Percentiles rank a stretch among this genome's conserved stretches.
Evolutionary conservation across 2,113 vertebrate species (phyloP).

Genomic region (Formicarius rufipectus): DNA sequence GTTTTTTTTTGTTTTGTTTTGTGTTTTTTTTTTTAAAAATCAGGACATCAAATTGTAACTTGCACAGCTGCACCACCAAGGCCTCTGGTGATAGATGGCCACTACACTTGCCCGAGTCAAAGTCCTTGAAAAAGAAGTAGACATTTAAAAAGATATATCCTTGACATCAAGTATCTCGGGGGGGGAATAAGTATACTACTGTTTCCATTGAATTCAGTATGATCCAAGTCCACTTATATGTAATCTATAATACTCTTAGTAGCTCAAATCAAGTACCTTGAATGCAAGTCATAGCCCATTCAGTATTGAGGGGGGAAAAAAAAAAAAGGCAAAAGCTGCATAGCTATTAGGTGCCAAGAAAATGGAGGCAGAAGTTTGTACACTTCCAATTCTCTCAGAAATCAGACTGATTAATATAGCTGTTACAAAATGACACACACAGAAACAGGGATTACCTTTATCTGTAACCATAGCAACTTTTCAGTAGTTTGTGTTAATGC

Average conservation of each 20-base stretch:
- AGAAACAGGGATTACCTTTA: constrained; percentile 56
- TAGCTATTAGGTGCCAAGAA: constrained; percentile 7
- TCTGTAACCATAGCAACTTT: constrained; percentile 65
- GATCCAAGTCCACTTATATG: neutral
- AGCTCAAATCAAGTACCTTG: neutral
- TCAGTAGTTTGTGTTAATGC: constrained; percentile 43
- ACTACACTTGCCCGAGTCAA: neutral
- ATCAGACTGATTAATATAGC: constrained; percentile 48
- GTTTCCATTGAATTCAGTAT: neutral
- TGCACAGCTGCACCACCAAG: neutral
- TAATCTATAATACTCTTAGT: neutral
- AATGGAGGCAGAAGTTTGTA: constrained; percentile 2
- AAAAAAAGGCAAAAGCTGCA: neutral
- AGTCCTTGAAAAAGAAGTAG: neutral
- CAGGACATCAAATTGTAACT: neutral
- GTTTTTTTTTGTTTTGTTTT: neutral
- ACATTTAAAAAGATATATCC: neutral
- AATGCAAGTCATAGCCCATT: neutral
- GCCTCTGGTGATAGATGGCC: neutral
- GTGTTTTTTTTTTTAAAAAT: neutral
- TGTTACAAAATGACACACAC: constrained; percentile 36
- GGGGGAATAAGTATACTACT: neutral
- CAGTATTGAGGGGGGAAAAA: neutral
- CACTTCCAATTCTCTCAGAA: neutral
- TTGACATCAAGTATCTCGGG: neutral